These are phyloP conservation scores for Coregonus suidteri DNA, from an alignment of 2,797 vertebrate species.

Conservation along the genomic window DNA sequence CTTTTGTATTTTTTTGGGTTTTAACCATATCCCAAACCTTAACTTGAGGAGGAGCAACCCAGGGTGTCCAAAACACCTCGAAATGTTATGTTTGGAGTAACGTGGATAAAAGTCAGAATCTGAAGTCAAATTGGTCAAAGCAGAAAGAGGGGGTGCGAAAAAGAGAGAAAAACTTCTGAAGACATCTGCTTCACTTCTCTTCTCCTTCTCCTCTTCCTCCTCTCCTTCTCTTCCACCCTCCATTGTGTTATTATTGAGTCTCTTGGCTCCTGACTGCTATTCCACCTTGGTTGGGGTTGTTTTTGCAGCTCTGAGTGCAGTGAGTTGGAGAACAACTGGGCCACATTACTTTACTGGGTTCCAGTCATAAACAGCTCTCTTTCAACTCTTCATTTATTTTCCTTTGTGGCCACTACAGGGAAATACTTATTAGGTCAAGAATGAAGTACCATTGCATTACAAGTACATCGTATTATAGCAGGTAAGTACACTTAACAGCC, in stretches of 20 bases:
- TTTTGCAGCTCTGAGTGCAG: slow-evolving; percentile 44
- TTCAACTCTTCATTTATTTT: slow-evolving; percentile 9
- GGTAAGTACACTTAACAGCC: background rate
- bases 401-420: slow-evolving; percentile 22
- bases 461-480: background rate
- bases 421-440: background rate
- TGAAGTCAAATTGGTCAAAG: background rate
- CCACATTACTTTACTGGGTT: slow-evolving; percentile 17
- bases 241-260: too few relatives aligned
- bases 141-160: background rate
- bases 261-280: slow-evolving; percentile 12
- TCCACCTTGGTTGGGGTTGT: slow-evolving; percentile 49
- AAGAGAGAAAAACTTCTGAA: slow-evolving; percentile 35
- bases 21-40: too few relatives aligned
- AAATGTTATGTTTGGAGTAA: too few relatives aligned
- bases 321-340: slow-evolving; percentile 38
- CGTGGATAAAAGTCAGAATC: too few relatives aligned
- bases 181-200: slow-evolving; percentile 54
- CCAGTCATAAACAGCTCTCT: slow-evolving; percentile 10
- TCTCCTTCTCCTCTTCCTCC: slow-evolving; percentile 24
- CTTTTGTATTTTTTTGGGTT: too few relatives aligned
- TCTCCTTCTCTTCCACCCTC: slow-evolving; percentile 12
- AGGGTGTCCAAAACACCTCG: too few relatives aligned
- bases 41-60: too few relatives aligned
- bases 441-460: too few relatives aligned